phyloP scores from a whole-genome alignment of 2,797 vertebrate genomes.

The Chelonia mydas region DNA sequence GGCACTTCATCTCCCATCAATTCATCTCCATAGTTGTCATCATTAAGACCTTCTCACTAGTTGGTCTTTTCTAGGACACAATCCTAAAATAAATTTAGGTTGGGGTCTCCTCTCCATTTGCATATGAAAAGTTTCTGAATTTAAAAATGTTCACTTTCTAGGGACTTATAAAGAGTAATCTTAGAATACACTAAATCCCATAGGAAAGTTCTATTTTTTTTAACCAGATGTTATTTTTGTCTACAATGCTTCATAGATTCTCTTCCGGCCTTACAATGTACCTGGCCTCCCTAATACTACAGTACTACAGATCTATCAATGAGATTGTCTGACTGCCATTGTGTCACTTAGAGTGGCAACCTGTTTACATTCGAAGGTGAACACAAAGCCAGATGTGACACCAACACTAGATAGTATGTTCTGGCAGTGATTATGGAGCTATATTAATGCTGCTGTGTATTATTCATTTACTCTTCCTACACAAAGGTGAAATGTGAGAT shows the following conservation, averaged over 20 bases:
- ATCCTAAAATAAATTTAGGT: neutral
- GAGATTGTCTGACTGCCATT: neutral
- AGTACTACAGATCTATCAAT: neutral
- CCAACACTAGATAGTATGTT: neutral
- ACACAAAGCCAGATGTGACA: neutral
- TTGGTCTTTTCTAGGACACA: neutral
- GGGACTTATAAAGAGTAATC: no score
- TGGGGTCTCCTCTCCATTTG: neutral
- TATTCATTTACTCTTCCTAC: neutral
- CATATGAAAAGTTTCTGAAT: neutral
- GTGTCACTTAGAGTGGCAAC: neutral
- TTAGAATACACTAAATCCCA: neutral
- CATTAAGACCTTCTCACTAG: neutral
- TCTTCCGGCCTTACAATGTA: neutral
- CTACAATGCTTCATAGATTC: neutral
- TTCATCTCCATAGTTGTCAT: neutral
- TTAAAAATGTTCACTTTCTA: slow-evolving; percentile 7
- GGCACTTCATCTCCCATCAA: neutral
- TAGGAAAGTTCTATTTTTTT: neutral
- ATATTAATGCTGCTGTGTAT: neutral
- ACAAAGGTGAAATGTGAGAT: neutral
- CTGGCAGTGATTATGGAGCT: neutral
- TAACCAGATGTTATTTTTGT: neutral
- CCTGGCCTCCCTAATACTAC: neutral
- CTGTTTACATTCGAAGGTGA: neutral